These are phyloP conservation scores for Plutomurus gul DNA, from an alignment of 1,140 invertebrate genomes.

Conservation along the genomic window DNA sequence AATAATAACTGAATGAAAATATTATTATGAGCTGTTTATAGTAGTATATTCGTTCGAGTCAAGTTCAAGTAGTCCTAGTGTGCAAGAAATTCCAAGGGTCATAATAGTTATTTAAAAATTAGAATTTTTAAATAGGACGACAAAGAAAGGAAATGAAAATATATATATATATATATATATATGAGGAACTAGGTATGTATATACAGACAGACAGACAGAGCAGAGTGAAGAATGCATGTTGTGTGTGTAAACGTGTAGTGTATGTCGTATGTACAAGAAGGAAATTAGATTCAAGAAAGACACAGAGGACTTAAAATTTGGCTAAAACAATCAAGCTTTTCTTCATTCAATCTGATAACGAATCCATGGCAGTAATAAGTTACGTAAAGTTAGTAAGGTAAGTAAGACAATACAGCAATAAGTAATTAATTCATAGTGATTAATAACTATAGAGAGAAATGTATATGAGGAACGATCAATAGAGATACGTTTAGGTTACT, in stretches of 20 bases:
- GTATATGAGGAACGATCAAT: neutral
- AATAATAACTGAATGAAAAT: too few relatives aligned
- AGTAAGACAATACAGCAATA: neutral
- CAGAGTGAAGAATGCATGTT: neutral
- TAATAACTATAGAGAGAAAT: neutral
- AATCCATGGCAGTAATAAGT: slow-evolving; percentile 6
- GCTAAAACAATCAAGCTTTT: slow-evolving; percentile 29
- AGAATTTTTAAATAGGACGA: too few relatives aligned
- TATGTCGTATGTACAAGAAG: slow-evolving; percentile 21
- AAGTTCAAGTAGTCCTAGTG: too few relatives aligned
- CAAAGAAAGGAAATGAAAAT: neutral
- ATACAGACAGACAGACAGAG: neutral
- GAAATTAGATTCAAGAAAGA: slow-evolving; percentile 27
- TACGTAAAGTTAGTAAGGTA: slow-evolving; percentile 6
- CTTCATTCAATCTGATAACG: slow-evolving; percentile 26
- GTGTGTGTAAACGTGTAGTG: neutral
- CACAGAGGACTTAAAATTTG: slow-evolving; percentile 29
- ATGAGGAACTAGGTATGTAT: neutral
- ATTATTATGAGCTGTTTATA: too few relatives aligned
- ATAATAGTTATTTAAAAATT: too few relatives aligned
- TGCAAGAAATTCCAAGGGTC: too few relatives aligned
- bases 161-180: neutral
- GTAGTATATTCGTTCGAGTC: too few relatives aligned
- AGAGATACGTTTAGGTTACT: neutral
- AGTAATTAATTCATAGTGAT: neutral